phyloP scores from a whole-genome alignment of 35 echinoderm and acorn worm genomes.

The Heliocidaris erythrogramma region DNA sequence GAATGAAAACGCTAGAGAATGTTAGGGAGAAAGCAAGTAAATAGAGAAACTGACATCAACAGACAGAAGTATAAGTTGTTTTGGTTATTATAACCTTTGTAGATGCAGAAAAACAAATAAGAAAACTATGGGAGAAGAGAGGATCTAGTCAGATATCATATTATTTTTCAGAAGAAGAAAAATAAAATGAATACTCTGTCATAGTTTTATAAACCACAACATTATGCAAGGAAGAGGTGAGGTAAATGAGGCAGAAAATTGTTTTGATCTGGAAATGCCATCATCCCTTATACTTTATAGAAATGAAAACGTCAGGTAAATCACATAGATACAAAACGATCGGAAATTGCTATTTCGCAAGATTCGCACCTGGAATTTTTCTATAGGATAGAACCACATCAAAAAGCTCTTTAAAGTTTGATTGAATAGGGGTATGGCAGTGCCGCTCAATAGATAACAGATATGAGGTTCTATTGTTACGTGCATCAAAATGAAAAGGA shows the following conservation, averaged over 20 bases:
- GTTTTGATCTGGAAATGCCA: background rate
- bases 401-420: conserved; percentile 11
- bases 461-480: conserved; percentile 5
- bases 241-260: background rate
- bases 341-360: conserved; percentile 1
- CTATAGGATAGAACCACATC: conserved; percentile 10
- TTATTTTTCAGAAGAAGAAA: background rate
- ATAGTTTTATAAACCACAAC: background rate
- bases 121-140: background rate
- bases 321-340: conserved; percentile 1
- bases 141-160: background rate
- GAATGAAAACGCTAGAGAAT: background rate
- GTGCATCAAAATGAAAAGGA: background rate
- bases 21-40: background rate
- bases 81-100: background rate
- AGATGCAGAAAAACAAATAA: background rate
- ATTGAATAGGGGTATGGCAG: background rate
- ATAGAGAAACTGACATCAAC: no score
- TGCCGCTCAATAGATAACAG: background rate
- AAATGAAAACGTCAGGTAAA: background rate
- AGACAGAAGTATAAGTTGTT: no score
- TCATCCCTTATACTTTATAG: background rate
- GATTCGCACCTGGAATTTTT: background rate
- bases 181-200: background rate
- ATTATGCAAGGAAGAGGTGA: conserved; percentile 11